phyloP scores from a whole-genome alignment of 1,140 invertebrate genomes.

The Drosophila truncata region DNA sequence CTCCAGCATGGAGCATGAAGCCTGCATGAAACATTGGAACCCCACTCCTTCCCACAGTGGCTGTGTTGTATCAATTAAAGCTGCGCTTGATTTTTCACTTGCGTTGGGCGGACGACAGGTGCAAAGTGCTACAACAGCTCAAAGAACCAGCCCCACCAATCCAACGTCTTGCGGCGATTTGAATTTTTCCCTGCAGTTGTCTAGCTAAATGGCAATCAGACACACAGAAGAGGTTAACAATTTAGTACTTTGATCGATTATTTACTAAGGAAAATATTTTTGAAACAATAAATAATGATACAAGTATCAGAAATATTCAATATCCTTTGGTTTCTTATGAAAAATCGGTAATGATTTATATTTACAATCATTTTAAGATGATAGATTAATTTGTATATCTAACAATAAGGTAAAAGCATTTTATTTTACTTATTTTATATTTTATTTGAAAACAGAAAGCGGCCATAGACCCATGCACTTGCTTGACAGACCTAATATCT shows the following conservation, averaged over 20 bases:
- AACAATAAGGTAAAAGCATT: too few relatives aligned
- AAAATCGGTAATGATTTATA: neutral
- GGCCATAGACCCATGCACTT: too few relatives aligned
- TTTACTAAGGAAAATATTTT: neutral
- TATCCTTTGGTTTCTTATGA: neutral
- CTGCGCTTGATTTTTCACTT: slow-evolving; percentile 81
- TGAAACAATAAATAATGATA: neutral
- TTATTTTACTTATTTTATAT: too few relatives aligned
- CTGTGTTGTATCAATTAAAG: slow-evolving; percentile 77
- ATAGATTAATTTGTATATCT: neutral
- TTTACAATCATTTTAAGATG: neutral
- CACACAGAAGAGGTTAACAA: slow-evolving; percentile 6
- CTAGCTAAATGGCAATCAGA: slow-evolving; percentile 56
- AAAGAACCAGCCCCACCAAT: slow-evolving; percentile 41
- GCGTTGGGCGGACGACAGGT: slow-evolving; percentile 77
- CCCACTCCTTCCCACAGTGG: slow-evolving; percentile 34
- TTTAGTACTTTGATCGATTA: neutral
- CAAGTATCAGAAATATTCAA: neutral
- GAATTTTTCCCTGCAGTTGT: slow-evolving; percentile 73
- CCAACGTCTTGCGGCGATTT: slow-evolving; percentile 57
- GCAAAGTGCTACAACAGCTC: slow-evolving; percentile 77
- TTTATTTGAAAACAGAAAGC: too few relatives aligned
- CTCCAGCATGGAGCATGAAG: neutral
- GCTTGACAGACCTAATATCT: neutral
- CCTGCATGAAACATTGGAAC: neutral